Evolutionary conservation across 1,140 invertebrate species (phyloP), one percentile per base, ranked within the genome.

Genomic region (Macrostomum lignano): DNA sequence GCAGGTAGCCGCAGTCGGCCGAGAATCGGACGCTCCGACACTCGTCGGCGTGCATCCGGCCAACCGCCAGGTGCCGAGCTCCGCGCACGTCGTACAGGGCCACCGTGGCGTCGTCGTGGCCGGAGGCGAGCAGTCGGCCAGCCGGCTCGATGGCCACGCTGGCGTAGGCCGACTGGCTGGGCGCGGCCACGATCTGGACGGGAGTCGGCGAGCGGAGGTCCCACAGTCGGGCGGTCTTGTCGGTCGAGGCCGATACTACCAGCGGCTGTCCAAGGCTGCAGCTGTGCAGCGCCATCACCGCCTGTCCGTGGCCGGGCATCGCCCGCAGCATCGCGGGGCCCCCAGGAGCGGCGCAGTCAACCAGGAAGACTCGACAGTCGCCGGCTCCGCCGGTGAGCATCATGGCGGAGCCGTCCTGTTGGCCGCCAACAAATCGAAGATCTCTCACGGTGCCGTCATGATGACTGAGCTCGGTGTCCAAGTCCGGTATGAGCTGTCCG

Each of bases 401-500:
- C 10, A 93, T n/a, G n/a, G 2, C 73, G 72, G 47, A 78, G 74
- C 20, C 33, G 35, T 51, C 81, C 28, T 69, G 72, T 1, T 73
- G 68, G 50, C 94, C 82, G 49, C 94, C 82, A 41, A 96, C 71
- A 61, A 96, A 96, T 48, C 84, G 84, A 26, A 96, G 56, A 53
- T 96, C 88, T 28, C 88, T 63, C 0, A 96, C 72, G 0, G 88
- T 96, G 17, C 88, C 88, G 53, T 93, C 84, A 53, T 98, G 88
- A 72, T 91, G 84, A 6, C 72, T 73, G 37, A 96, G 52, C 52
- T 94, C 84, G 29, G n/a, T 4, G 17, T 33, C 32, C 24, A 3
- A 11, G 14, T n/a, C 32, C 62, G n/a, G n/a, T n/a, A n/a, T n/a
- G n/a, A n/a, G n/a, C n/a, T 73, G 76, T 31, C 72, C 75, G 1